Evolutionary conservation across 2,888 invertebrate genomes (phyloP).

Genomic region (Pheosia gnoma): DNA sequence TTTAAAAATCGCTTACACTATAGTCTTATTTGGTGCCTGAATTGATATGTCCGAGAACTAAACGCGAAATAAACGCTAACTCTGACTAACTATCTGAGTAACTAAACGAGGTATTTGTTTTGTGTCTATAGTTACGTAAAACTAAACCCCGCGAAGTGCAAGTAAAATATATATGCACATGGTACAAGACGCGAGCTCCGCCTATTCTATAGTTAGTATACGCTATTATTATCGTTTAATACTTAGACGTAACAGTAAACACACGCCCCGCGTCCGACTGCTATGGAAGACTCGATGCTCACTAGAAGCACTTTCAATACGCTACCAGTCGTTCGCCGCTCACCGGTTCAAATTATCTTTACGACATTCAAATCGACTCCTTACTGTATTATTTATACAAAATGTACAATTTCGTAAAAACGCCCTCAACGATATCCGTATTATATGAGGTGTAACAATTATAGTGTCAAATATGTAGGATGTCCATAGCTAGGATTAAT

Average conservation of each 20-base stretch:
- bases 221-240: constrained; percentile 83
- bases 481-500: too few species aligned
- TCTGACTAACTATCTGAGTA: constrained; percentile 77
- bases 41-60: constrained; percentile 82
- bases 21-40: constrained; percentile 81
- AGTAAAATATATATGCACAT: constrained; percentile 60
- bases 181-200: constrained; percentile 62
- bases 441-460: constrained; percentile 14
- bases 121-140: constrained; percentile 74
- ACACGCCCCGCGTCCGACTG: constrained; percentile 76
- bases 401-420: constrained; percentile 81
- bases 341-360: constrained; percentile 66
- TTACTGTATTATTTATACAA: constrained; percentile 81
- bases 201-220: constrained; percentile 78
- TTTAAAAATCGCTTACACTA: constrained; percentile 76
- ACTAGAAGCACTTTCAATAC: constrained; percentile 80
- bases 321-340: constrained; percentile 75
- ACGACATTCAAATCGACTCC: constrained; percentile 74
- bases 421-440: constrained; percentile 55
- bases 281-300: constrained; percentile 84
- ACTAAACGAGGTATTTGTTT: constrained; percentile 82
- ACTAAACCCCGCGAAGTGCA: constrained; percentile 71
- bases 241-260: constrained; percentile 80
- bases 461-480: too few species aligned
- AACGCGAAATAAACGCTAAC: constrained; percentile 77